Evolutionary conservation across 2,888 invertebrate genomes (phyloP).

Genomic region (Homarus gammarus): DNA sequence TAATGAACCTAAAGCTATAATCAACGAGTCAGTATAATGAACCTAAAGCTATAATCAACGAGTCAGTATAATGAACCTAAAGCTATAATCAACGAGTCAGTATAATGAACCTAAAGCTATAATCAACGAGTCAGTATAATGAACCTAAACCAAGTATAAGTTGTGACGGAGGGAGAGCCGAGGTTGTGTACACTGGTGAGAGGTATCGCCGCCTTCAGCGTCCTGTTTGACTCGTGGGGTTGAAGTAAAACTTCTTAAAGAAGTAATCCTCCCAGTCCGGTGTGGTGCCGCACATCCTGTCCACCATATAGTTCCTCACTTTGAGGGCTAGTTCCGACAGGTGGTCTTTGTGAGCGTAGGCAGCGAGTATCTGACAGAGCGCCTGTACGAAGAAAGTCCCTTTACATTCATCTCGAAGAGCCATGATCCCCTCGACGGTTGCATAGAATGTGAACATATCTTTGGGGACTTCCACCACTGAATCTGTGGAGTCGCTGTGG

Average conservation of each 20-base stretch:
- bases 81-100: too few relatives aligned
- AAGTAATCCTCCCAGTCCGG: neutral
- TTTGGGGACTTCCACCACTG: neutral
- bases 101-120: too few relatives aligned
- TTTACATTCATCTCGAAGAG: neutral
- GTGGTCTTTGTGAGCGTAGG: neutral
- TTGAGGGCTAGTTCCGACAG: neutral
- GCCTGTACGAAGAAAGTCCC: slow-evolving; percentile 26
- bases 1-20: too few relatives aligned
- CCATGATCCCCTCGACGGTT: slow-evolving; percentile 16
- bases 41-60: too few relatives aligned
- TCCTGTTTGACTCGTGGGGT: neutral
- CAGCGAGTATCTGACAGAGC: neutral
- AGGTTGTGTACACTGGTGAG: too few relatives aligned
- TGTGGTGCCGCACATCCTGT: neutral
- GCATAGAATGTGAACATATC: slow-evolving; percentile 18
- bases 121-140: too few relatives aligned
- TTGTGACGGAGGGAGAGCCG: too few relatives aligned
- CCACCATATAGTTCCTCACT: neutral
- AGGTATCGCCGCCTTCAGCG: too few relatives aligned
- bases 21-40: too few relatives aligned
- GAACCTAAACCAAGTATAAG: too few relatives aligned
- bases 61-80: too few relatives aligned
- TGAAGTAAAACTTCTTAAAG: slow-evolving; percentile 35
- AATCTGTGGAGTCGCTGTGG: too few relatives aligned